These are phyloP conservation scores for Montipora efflorescens DNA, from an alignment of 64 coral and sea anemone species.

Conservation along the genomic window DNA sequence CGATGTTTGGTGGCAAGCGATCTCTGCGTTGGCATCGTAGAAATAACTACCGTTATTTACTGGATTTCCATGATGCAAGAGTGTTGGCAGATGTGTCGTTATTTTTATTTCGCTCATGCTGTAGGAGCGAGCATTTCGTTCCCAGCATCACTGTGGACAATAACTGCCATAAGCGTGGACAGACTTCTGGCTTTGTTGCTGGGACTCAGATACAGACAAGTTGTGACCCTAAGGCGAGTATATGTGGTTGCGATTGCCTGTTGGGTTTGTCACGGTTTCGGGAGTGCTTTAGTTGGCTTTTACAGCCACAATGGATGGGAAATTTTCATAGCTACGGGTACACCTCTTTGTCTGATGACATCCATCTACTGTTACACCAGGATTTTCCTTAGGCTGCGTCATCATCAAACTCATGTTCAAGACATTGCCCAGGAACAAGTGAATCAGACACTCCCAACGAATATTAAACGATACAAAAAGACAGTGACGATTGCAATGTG, in stretches of 20 bases:
- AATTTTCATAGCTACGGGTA: neutral
- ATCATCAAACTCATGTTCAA: neutral
- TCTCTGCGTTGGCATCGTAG: too few species aligned
- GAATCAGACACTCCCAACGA: neutral
- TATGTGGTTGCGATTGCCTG: neutral
- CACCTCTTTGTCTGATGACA: neutral
- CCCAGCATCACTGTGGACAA: neutral
- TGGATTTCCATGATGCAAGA: too few species aligned
- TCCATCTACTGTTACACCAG: neutral
- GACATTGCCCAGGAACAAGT: neutral
- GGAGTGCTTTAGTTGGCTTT: neutral
- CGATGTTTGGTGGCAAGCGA: too few species aligned
- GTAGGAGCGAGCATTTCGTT: too few species aligned
- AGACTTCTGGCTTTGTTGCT: neutral
- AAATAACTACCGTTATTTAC: too few species aligned
- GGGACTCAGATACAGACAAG: neutral
- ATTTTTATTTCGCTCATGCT: too few species aligned
- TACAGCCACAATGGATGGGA: neutral
- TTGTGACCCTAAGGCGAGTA: neutral
- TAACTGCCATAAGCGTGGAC: neutral
- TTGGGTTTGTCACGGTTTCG: neutral
- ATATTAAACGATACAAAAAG: neutral
- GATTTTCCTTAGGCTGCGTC: neutral
- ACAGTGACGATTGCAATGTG: neutral
- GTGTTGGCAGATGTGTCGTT: too few species aligned